phyloP scores from a whole-genome alignment of 2,797 vertebrate genomes.

The Cygnus olor region DNA sequence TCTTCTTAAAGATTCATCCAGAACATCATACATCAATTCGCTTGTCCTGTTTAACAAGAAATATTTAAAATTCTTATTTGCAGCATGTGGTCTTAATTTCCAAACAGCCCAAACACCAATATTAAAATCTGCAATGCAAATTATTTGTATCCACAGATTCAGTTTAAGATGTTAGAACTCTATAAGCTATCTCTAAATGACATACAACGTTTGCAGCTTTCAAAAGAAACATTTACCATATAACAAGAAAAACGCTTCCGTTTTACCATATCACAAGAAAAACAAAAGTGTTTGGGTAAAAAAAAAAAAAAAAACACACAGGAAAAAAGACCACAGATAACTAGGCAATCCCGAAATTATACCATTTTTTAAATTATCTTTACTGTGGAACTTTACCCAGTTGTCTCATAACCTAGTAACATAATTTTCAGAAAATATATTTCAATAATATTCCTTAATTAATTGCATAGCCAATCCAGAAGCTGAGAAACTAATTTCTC shows the following conservation, averaged over 20 bases:
- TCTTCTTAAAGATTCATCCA: constrained; percentile 95
- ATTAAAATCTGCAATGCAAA: not conserved
- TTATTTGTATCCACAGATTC: not conserved
- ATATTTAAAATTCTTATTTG: constrained; percentile 51
- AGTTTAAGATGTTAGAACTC: not conserved
- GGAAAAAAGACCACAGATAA: not conserved
- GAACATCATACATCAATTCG: constrained; percentile 94
- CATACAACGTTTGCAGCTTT: not conserved
- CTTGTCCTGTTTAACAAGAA: constrained; percentile 85
- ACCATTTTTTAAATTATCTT: not conserved
- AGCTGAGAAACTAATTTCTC: not conserved
- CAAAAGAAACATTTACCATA: not conserved
- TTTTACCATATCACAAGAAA: not conserved
- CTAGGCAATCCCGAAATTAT: not conserved
- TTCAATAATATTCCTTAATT: not conserved
- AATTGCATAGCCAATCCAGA: not conserved
- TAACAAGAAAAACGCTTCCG: not conserved
- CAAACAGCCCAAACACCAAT: not conserved
- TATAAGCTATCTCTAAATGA: not conserved
- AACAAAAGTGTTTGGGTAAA: not conserved
- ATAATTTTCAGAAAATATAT: not conserved
- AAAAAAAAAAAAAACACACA: not conserved
- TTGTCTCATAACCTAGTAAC: not conserved
- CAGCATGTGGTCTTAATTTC: not conserved
- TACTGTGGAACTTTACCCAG: not conserved